These are phyloP conservation scores for Poeciliopsis occidentalis DNA, from an alignment of 2,113 vertebrate species.

Conservation along the genomic window DNA sequence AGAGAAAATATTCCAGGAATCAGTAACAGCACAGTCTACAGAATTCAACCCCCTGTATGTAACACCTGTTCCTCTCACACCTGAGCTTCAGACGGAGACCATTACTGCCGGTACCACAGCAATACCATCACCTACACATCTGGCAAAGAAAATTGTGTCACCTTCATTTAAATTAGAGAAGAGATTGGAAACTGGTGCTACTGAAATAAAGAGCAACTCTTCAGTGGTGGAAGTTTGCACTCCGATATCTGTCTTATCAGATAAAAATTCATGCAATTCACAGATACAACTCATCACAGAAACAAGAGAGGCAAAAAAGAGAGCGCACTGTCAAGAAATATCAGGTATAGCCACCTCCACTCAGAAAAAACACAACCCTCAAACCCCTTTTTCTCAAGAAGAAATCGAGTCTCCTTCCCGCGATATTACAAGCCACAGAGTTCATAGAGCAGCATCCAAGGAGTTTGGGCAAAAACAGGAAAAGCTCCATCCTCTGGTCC, in stretches of 20 bases:
- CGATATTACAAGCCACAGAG: conserved; percentile 23
- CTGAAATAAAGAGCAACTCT: conserved; percentile 32
- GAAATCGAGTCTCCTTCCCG: conserved; percentile 40
- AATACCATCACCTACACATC: conserved; percentile 21
- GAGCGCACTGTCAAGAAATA: conserved; percentile 18
- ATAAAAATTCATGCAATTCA: conserved; percentile 19
- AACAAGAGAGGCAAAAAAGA: conserved; percentile 22
- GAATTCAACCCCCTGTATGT: conserved; percentile 21
- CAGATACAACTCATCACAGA: conserved; percentile 29
- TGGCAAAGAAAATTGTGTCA: conserved; percentile 17
- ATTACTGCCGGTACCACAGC: conserved; percentile 25
- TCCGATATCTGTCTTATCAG: conserved; percentile 22
- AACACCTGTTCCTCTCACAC: conserved; percentile 16
- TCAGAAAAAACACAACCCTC: conserved; percentile 21
- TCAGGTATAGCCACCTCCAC: conserved; percentile 4
- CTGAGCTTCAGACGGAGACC: conserved; percentile 5
- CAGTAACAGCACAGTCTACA: conserved; percentile 17
- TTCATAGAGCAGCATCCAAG: conserved; percentile 3
- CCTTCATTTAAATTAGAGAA: conserved; percentile 26
- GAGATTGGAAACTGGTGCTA: conserved; percentile 14
- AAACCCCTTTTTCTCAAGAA: conserved; percentile 10
- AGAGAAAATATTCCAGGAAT: conserved; percentile 32
- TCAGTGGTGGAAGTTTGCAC: conserved; percentile 18
- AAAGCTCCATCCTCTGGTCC: conserved; percentile 19
- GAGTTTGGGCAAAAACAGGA: conserved; percentile 35